Base-by-base conservation (phyloP, 2,113 vertebrate species). In the Stegastes partitus region DNA sequence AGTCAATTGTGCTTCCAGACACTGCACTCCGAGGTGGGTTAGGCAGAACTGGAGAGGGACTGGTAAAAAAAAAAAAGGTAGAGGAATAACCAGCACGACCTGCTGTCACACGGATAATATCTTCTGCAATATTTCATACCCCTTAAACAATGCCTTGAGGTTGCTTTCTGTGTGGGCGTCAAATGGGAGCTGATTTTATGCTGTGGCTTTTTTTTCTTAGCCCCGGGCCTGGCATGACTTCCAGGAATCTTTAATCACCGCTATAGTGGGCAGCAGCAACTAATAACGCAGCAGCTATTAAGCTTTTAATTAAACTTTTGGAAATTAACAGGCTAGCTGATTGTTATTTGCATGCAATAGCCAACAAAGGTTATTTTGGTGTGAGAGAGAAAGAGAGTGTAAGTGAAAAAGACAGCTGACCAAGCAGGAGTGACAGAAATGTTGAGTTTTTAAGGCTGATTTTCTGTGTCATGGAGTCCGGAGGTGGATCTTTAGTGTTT, bases 1-100 rank as follows among this genome's bases (percentile, higher is more conserved):
- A 77, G 59, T 86, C 55, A 55, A 61, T 78, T 51, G 57, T 44
- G 44, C 68, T 70, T 67, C 57, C 51, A 68, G 75, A 89, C 58
- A 58, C 67, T 25, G 11, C n/a, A 76, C 45, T 61, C 12, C 34
- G n/a, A 18, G 34, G 68, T 51, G 3, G 44, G 53, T 39, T 53
- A n/a, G 12, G 26, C 23, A 31, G 22, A 64, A 21, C 16, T n/a
- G 19, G 14, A 34, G 4, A 34, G 47, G 26, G 37, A 37, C 2
- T 42, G 12, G 51, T 15, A 62, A 10, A 68, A n/a, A n/a, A n/a
- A 14, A 5, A 47, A 5, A 26, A 50, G 0, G 21, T 42, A 50
- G 9, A 45, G 56, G 9, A 78, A 84, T 14, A 19, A 57, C 44
- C 21, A 81, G 4, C 11, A 14, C 25, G 15, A 68, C 26, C 56